Conservation (phyloP, 2,113 vertebrate species). For the Zootoca vivipara region DNA sequence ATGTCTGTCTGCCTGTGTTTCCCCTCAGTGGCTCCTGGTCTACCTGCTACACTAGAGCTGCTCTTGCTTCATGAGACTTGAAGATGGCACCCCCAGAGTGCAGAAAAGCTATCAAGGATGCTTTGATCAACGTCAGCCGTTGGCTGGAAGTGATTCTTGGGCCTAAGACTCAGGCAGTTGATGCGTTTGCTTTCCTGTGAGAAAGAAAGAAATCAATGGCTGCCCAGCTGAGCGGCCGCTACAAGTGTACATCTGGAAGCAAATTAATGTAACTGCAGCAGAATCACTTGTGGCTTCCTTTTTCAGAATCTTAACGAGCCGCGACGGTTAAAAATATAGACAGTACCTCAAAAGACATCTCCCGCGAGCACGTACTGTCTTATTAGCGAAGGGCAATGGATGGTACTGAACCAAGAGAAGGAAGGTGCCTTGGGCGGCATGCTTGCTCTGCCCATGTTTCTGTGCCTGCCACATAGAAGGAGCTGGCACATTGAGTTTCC, state of each 20-base stretch:
- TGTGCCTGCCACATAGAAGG: not conserved
- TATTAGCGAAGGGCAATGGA: not conserved
- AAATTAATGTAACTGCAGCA: constrained; percentile 20
- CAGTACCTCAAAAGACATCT: not conserved
- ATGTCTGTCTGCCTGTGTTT: no score
- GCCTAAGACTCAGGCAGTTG: constrained; percentile 26
- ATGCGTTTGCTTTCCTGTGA: constrained; percentile 14
- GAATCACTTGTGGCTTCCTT: constrained; percentile 5
- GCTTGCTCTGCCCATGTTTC: not conserved
- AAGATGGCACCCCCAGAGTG: constrained; percentile 18
- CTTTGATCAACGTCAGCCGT: constrained; percentile 26
- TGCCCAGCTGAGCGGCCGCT: not conserved
- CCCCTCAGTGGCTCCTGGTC: not conserved
- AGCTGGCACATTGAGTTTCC: not conserved
- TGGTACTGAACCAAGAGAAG: not conserved
- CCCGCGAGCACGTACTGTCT: not conserved
- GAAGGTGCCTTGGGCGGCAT: not conserved
- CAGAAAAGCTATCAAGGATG: not conserved
- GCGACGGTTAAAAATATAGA: not conserved
- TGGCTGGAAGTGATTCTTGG: constrained; percentile 39
- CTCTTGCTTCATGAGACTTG: not conserved
- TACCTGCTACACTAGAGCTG: not conserved
- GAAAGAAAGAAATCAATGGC: constrained; percentile 25
- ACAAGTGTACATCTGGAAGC: not conserved
- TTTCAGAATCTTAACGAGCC: not conserved